Evolutionary conservation across 2,113 vertebrate genomes (phyloP), one percentile per base, ranked within the genome.

Genomic region (Colistium nudipinnis): DNA sequence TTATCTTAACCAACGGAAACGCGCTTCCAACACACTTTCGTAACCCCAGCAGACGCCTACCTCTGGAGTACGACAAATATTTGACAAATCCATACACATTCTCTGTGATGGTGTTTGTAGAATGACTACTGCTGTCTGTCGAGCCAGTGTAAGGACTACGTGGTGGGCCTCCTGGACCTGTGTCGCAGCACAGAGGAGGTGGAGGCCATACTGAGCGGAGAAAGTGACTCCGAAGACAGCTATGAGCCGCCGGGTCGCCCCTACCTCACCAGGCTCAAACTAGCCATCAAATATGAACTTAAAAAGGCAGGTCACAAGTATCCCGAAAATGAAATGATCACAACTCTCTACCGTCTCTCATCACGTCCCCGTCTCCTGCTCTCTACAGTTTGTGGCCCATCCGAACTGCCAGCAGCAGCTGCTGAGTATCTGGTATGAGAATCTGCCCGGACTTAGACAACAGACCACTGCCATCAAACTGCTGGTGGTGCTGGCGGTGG

Each of bases 401-500:
- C 98, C 98, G 6, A 99, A 99, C 90, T 99, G 98, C 86, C 98
- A 99, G 62, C 98, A 99, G 77, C 98, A 99, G 45, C 95, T 99
- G 53, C 93, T 99, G 0, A 97, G 96, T 25, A 99, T 99, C 74
- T 99, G 98, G 98, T 99, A 99, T 2, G 98, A 99, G 89, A 98
- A 96, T 63, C 81, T 99, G 10, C 94, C 97, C 0, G 97, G 95
- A 19, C 89, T 99, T 73, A 91, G 97, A 65, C 97, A 99, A 81
- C 97, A 99, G 89, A 97, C 96, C 3, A 97, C 95, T 74, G 96
- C 92, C 0, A 85, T 97, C 59, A 99, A 99, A 80, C 95, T 99
- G 41, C 93, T 99, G 27, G 96, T 99, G 66, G 98, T 98, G 44
- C 89, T 99, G 2, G 96, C 91, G 0, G 98, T 99, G 49, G 96